Evolutionary conservation across 2,113 vertebrate species (phyloP), one percentile per base, ranked within the genome.

Genomic region (Sorex fumeus): DNA sequence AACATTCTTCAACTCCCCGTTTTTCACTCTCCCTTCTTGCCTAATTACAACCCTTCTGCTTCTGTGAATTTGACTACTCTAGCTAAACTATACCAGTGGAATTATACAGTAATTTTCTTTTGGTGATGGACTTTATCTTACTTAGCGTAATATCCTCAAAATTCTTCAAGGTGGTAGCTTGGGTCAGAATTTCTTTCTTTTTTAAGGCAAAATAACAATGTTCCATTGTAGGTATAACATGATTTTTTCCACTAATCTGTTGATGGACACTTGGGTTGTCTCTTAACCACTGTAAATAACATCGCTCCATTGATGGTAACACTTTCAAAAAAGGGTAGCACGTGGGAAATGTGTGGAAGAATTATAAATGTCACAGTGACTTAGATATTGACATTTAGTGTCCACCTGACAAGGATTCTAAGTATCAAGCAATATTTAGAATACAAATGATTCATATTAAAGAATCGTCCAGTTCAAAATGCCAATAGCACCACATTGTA

Each of bases 371-470:
- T 84, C 74, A 84, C 13, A 84, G 32, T 69, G 50, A 84, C 66
- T 87, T 80, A 21, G 7, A 40, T 40, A 34, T 2, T n/a, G 16
- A 15, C 60, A 84, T 32, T 76, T 43, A 19, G 57, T 72, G 23
- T 78, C 34, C 32, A 86, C 64, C 80, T 82, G 30, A 6, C 36
- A 93, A 86, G 12, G 40, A 25, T 84, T 27, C 34, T 88, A 93
- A 93, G 62, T 84, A 75, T 64, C 36, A 66, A 60, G 30, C 27
- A 83, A 25, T 84, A 67, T 90, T 90, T 81, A 80, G 18, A 78
- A 50, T 11, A 71, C 0, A 89, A 36, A 53, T 69, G 72, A 84
- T 90, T 90, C 81, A 87, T 84, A 81, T 15, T 67, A 72, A 76
- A 84, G 15, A 76, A 93, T 8, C 76, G 19, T 50, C 34, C 13